Percentiles rank a stretch among this genome's conserved stretches.
phyloP scores from a whole-genome alignment of 2,113 vertebrate genomes.

The Aythya baeri region DNA sequence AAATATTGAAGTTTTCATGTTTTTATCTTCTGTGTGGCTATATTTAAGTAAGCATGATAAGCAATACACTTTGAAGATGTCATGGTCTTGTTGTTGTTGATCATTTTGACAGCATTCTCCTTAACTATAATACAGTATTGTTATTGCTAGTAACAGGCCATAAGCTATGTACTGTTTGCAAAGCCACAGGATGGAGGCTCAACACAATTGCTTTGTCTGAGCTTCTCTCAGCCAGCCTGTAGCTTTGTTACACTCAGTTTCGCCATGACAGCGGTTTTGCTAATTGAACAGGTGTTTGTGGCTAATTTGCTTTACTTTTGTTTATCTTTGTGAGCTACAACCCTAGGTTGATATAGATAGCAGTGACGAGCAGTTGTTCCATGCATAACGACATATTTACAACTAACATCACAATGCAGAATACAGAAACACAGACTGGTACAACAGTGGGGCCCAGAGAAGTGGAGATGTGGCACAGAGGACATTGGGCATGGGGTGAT shows the following conservation, averaged over 20 bases:
- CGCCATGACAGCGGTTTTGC: background rate
- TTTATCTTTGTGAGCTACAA: background rate
- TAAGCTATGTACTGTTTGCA: background rate
- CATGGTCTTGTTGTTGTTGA: background rate
- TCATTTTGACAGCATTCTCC: background rate
- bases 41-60: background rate
- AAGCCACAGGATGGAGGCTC: background rate
- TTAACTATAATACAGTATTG: background rate
- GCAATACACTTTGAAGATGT: background rate
- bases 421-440: background rate
- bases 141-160: background rate
- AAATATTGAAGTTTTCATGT: background rate
- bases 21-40: background rate
- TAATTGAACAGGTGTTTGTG: background rate
- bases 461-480: background rate
- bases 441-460: background rate
- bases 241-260: background rate
- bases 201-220: background rate
- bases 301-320: background rate
- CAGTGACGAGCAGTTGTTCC: background rate
- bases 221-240: background rate
- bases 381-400: background rate
- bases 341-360: background rate
- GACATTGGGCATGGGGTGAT: background rate
- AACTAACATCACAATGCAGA: background rate